Evolutionary conservation across 2,888 invertebrate genomes (phyloP).

Genomic region (Eudemis profundana): DNA sequence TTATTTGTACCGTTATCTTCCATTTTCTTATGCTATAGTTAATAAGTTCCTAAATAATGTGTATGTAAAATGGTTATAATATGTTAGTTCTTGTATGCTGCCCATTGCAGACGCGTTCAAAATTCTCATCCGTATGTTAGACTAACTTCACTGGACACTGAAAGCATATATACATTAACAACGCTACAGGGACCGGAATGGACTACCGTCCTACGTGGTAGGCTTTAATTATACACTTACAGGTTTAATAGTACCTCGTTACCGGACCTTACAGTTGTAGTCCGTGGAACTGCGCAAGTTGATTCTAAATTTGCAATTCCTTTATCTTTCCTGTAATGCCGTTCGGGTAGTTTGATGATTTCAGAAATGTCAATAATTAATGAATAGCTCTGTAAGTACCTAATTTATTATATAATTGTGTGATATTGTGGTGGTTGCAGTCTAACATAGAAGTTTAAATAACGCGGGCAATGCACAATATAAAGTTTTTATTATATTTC

Average conservation of each 20-base stretch:
- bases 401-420: too few relatives aligned
- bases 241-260: slow-evolving; percentile 57
- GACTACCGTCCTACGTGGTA: slow-evolving; percentile 57
- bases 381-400: too few relatives aligned
- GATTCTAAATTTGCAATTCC: not conserved
- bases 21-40: too few relatives aligned
- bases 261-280: slow-evolving; percentile 50
- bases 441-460: too few relatives aligned
- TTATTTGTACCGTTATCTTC: too few relatives aligned
- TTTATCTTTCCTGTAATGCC: not conserved
- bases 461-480: too few relatives aligned
- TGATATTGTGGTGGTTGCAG: too few relatives aligned
- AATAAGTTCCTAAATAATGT: too few relatives aligned
- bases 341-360: not conserved
- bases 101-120: not conserved
- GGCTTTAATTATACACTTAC: slow-evolving; percentile 70
- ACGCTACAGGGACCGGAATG: slow-evolving; percentile 54
- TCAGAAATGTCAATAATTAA: too few relatives aligned
- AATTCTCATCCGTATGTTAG: slow-evolving; percentile 43
- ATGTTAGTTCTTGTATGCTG: too few relatives aligned
- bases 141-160: slow-evolving; percentile 40
- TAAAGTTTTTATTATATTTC: too few relatives aligned
- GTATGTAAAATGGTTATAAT: too few relatives aligned
- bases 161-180: slow-evolving; percentile 47
- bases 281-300: slow-evolving; percentile 32